Base-by-base conservation (phyloP, 23 tunicate species). In the Trididemnum clinides region DNA sequence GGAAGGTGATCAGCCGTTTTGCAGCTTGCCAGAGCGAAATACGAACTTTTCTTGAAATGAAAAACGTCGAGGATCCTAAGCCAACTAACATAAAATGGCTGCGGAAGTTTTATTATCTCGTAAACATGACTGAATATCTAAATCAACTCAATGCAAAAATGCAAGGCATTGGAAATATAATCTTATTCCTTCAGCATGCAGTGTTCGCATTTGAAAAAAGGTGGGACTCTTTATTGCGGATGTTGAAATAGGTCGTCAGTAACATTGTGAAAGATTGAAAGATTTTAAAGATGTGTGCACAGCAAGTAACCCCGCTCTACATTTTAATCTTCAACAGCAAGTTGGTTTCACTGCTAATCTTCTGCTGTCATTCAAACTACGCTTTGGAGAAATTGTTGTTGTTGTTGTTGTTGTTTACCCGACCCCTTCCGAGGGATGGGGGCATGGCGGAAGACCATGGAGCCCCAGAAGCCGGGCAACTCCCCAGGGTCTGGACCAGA, bases 131-230 rank as follows among this genome's bases (percentile, higher is more conserved):
- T 76, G 82, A 39, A 76, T 27, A 76, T 76, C 64, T 76, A 76
- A 76, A 76, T 71, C 82, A 76, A 71, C 64, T 76, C 26, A 44
- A 44, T 79, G 71, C 57, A 74, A 54, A 54, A 54, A 54, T 54
- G 72, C 84, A 79, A 79, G 72, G 35, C 73, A 79, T 31, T 79
- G 34, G 73, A 79, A 79, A 79, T 57, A 54, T 74, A 57, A 79
- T 79, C 35, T 79, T 57, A 57, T 79, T 35, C n/a, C 35, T 79
- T 79, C 84, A 79, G 57, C 84, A 79, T 57, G 26, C 84, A 7
- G n/a, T 79, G 69, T 79, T 79, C 57, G 84, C 84, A 79, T 79
- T 79, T 79, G 72, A 79, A 57, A 81, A 78, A 81, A 81, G 51
- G 51, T 81, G 57, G 51, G 64, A 2, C 64, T 81, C 31, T 81